Evolutionary conservation across 2,113 vertebrate genomes (phyloP).

Genomic region (Aptenodytes forsteri): DNA sequence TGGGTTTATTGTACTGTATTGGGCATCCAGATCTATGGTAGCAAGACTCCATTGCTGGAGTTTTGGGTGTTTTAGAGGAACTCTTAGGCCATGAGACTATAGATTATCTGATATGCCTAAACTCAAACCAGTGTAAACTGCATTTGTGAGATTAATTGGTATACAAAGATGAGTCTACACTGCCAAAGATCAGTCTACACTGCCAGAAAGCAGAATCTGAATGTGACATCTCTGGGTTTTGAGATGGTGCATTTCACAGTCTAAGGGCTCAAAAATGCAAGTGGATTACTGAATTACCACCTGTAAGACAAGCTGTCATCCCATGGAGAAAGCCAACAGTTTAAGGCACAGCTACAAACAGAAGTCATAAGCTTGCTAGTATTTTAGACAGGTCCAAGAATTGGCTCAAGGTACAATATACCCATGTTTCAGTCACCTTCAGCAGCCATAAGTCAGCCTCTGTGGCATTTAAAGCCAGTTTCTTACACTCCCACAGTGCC

Average conservation of each 20-base stretch:
- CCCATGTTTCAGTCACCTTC: neutral
- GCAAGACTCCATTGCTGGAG: neutral
- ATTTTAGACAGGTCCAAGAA: neutral
- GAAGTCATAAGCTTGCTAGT: neutral
- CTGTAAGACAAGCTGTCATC: neutral
- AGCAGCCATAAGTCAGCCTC: neutral
- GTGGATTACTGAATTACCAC: neutral
- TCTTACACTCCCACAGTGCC: neutral
- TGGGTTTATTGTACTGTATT: neutral
- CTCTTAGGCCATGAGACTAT: neutral
- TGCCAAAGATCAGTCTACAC: neutral
- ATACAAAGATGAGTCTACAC: neutral
- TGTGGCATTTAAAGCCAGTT: neutral
- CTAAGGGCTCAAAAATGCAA: neutral
- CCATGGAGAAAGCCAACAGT: neutral
- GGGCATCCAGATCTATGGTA: neutral
- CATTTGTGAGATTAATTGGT: neutral
- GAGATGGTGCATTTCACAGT: neutral
- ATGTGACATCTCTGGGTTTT: neutral
- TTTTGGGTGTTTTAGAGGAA: neutral
- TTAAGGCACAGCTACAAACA: neutral
- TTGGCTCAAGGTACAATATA: neutral
- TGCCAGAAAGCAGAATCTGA: neutral
- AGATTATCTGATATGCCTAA: neutral
- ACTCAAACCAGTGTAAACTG: neutral